These are phyloP conservation scores for Heliconius congener DNA, from an alignment of 1,140 invertebrate genomes.

Conservation along the genomic window DNA sequence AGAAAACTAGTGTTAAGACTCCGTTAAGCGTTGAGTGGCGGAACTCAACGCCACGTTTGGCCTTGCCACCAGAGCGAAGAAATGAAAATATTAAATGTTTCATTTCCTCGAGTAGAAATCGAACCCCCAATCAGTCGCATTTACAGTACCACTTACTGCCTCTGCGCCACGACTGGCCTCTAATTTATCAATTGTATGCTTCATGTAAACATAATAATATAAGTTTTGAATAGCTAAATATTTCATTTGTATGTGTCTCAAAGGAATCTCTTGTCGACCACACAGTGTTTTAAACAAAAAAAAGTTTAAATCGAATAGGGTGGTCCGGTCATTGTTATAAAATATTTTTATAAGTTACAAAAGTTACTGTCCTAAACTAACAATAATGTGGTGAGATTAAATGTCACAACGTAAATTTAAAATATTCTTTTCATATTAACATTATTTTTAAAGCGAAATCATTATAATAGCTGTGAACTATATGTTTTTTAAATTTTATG, in stretches of 20 bases:
- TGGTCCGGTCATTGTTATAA: constrained; percentile 38
- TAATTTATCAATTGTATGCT: neutral
- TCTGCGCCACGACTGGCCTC: too few species aligned
- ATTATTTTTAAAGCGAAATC: neutral
- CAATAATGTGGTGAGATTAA: constrained; percentile 28
- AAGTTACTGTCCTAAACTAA: constrained; percentile 34
- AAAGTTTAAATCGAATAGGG: constrained; percentile 23
- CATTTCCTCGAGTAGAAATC: too few species aligned
- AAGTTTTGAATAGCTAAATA: neutral
- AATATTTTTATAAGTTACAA: constrained; percentile 40
- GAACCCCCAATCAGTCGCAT: too few species aligned
- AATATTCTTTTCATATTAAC: neutral
- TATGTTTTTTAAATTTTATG: too few species aligned
- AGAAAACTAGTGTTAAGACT: too few species aligned
- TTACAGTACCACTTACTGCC: too few species aligned
- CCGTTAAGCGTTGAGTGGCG: too few species aligned
- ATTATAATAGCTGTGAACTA: neutral
- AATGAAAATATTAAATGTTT: too few species aligned
- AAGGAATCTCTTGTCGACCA: neutral
- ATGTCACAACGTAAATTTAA: constrained; percentile 25
- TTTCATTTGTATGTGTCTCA: neutral
- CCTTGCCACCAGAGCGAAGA: too few species aligned
- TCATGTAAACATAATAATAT: neutral
- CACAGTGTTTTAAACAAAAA: neutral
- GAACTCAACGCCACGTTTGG: too few species aligned